phyloP scores from a whole-genome alignment of 2,797 vertebrate genomes.

The Peromyscus nudipes region DNA sequence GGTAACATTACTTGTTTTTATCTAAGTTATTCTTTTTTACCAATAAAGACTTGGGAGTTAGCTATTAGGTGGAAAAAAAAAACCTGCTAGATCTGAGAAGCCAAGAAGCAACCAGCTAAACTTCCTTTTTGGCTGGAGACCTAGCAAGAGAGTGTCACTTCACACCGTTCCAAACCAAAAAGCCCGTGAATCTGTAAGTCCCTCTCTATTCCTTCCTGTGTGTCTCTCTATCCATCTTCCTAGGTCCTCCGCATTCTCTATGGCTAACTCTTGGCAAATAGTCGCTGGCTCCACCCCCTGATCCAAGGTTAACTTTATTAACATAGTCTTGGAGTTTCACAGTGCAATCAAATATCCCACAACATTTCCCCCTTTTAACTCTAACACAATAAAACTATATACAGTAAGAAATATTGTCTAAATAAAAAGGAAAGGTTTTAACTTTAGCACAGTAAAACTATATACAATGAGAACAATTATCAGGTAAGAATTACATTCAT shows the following conservation, averaged over 20 bases:
- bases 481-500: neutral
- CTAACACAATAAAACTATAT: neutral
- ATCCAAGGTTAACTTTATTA: neutral
- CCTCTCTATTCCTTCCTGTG: neutral
- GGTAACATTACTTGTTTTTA: neutral
- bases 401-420: neutral
- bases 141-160: neutral
- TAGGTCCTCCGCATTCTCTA: neutral
- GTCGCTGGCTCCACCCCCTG: neutral
- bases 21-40: neutral
- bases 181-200: neutral
- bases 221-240: neutral
- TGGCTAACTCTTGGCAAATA: neutral
- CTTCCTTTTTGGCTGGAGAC: neutral
- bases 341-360: neutral
- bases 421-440: neutral
- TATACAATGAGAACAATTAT: neutral
- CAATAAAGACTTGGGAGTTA: neutral
- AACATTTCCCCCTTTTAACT: neutral
- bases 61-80: neutral
- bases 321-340: neutral
- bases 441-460: neutral
- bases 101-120: neutral
- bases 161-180: neutral
- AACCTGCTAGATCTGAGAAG: neutral